Evolutionary conservation across 2,113 vertebrate genomes (phyloP), one percentile per base, ranked within the genome.

Genomic region (Engystomops pustulosus): DNA sequence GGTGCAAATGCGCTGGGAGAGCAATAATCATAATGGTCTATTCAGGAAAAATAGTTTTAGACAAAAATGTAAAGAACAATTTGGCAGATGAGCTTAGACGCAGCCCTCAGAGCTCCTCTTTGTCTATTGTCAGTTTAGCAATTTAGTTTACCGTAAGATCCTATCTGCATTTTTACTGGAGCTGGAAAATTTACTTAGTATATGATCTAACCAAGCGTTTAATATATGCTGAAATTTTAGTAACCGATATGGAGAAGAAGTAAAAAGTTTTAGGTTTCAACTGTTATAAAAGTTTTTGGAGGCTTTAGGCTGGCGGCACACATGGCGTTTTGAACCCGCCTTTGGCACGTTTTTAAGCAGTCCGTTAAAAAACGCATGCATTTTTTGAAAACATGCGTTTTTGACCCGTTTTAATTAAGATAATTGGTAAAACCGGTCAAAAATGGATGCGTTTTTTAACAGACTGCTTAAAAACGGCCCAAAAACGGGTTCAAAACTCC

Each of bases 121-220:
- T 36, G 45, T 81, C 25, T 69, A 69, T 69, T 55, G 65, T 80
- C 60, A 69, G 36, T 80, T 80, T 34, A 49, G 27, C 12, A 69
- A 70, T 81, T 81, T 70, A 30, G 62, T 51, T 69, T 80, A n/a
- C n/a, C n/a, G n/a, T n/a, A 69, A 80, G 44, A 69, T 81, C 79
- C 45, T 27, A 45, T 65, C 36, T 44, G n/a, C 38, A 11, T 60
- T 65, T 27, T 45, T 41, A 65, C 58, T 45, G 27, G 23, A 79
- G 34, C 77, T 62, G 62, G 36, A 79, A 76, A n/a, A 55, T n/a
- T 44, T 17, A 27, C 25, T 8, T 23, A 41, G 68, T 14, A 32
- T 60, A 70, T 70, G 4, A 7, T 47, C 8, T 17, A 18, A 47
- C 41, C 8, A 7, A 58, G n/a, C 10, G 15, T 36, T 15, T 55